Base-by-base conservation (phyloP, 2,113 vertebrate species). In the Xyrauchen texanus region DNA sequence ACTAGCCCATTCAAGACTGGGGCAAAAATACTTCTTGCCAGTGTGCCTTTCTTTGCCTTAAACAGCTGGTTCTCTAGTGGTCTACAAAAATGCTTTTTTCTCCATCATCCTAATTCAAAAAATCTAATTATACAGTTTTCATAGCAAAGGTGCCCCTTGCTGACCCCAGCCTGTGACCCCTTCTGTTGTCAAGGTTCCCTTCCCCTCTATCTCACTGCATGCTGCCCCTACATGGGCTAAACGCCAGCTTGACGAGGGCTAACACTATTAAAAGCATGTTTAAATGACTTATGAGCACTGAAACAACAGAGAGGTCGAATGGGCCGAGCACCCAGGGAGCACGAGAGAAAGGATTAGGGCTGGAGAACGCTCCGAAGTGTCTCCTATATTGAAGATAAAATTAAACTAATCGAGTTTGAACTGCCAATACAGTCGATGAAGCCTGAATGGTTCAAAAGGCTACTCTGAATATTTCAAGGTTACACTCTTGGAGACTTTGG, bases 201-300 rank as follows among this genome's bases (percentile, higher is more conserved):
- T 46, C 21, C 21, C 21, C 21, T 34, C 21, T 34, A 34, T 34
- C 21, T 45, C 68, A 61, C 64, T 21, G 44, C 81, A 78, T 80
- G 62, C 78, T 76, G 71, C 45, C 71, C 64, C 57, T 52, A 49
- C 61, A 52, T 51, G 5, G 74, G 49, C 74, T 65, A 76, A 76
- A 84, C 78, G 70, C 11, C 58, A 9, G 7, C 83, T 81, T 16
- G 55, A 82, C 77, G 57, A 75, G 76, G 82, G 83, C 81, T 87
- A 87, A 88, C 86, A 89, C 86, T 82, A 89, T 90, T 89, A 89
- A 88, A 89, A 87, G 78, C 82, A 63, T 88, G 85, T 90, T 89
- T 87, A 84, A 87, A 87, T 89, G 86, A 89, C 86, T 89, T 89
- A 88, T 88, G 86, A 87, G 81, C 83, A 83, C 84, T 83, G 69